Evolutionary conservation across 1,140 invertebrate species (phyloP), one percentile per base, ranked within the genome.

Genomic region (Asbolus verrucosus): DNA sequence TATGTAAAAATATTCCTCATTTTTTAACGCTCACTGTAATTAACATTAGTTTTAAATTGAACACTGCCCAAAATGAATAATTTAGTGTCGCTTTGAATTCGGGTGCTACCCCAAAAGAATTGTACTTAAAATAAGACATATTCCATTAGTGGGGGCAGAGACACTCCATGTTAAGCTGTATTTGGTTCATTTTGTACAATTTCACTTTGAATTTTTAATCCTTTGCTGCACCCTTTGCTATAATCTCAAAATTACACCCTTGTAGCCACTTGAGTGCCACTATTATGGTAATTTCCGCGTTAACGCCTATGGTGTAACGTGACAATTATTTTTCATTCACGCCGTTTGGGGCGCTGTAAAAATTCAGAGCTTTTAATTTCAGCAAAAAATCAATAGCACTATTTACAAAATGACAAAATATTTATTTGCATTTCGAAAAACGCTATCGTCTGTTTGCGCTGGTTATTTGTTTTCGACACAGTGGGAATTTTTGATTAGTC

Each of bases 401-500:
- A 54, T 54, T 54, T 54, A 54, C 46, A 30, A 54, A 46, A 46
- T 46, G 41, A 46, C 41, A 46, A 46, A 54, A 54, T 54, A 54
- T 54, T 54, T 54, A 54, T 54, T 54, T 54, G 46, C 27, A 13
- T 54, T 54, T 13, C 0, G 21, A n/a, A 19, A 62, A 62, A 62
- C 30, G 30, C 30, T 1, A 36, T 31, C 3, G n/a, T 62, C 0
- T 62, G 30, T 62, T 62, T 62, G 30, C 30, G 33, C 36, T 62
- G 46, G 46, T 62, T 62, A 39, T 62, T 62, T 62, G 59, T 62
- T 62, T 62, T 36, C 18, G 59, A 18, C 59, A 62, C 59, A 62
- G 59, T 62, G 59, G 59, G 59, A 62, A 62, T 62, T 62, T 62
- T 62, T 62, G 59, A 62, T 62, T 62, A 62, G 59, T 62, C 31